Evolutionary conservation across 2,888 invertebrate species (phyloP), one percentile per base, ranked within the genome.

Genomic region (Cosmorhoe ocellata): DNA sequence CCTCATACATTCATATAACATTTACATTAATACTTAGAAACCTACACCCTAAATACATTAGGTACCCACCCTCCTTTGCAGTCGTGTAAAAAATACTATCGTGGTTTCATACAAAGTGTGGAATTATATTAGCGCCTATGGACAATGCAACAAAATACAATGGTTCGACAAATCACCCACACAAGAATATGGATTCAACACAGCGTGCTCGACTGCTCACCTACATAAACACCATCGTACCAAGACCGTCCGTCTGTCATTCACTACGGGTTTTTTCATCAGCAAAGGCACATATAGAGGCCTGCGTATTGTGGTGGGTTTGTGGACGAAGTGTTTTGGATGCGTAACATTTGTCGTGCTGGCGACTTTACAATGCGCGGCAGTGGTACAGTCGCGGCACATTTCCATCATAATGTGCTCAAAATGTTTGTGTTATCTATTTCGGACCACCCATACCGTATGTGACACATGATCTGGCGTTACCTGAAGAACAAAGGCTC

Each of bases 351-450:
- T 87, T 72, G 86, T 84, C 75, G 76, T 83, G 86, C 79, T 81
- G 58, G 56, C 50, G 45, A 59, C n/a, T n/a, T 58, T 62, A 89
- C 88, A 89, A 88, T 76, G 71, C 64, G 61, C 69, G 66, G 71
- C 75, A 69, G 75, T 69, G 71, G 74, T 67, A 67, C 76, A 75
- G 68, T 71, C 79, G 69, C 12, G 76, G 66, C 75, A 63, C 69
- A 90, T 90, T 89, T 79, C 79, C 87, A 90, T 90, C 74, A 88
- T 83, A 90, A 90, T 89, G 73, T 81, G 79, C 72, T 80, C 76
- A 83, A 84, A 84, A 84, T 85, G 78, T 84, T 81, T 82, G 76
- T 84, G 84, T 81, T 79, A 84, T 86, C 78, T 80, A 76, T 75
- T 74, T 66, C 56, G 69, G 90, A 87, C 90, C 90, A 90, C 90